A percentile compares a stretch with the other conserved stretches of the same genome.
phyloP scores from a whole-genome alignment of 2,797 vertebrate species.

The Ctenopoma kingsleyae region DNA sequence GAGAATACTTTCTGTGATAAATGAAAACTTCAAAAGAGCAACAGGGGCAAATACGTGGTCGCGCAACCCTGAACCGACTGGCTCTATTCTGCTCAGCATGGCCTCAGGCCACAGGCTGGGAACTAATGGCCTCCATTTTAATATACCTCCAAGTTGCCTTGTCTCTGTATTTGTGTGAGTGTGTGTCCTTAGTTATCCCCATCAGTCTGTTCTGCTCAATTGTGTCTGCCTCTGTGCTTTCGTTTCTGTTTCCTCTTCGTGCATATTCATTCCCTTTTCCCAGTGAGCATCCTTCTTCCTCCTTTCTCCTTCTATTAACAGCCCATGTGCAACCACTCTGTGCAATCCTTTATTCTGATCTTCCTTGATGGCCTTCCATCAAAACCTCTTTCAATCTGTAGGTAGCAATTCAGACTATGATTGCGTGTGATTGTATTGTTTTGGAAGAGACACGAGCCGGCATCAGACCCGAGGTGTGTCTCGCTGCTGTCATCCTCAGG shows the following conservation, averaged over 20 bases:
- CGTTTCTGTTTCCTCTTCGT: slow-evolving; percentile 35
- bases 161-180: slow-evolving; percentile 31
- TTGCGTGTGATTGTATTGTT: slow-evolving; percentile 74
- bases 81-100: slow-evolving; percentile 43
- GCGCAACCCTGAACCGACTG: slow-evolving; percentile 53
- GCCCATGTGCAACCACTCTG: slow-evolving; percentile 22
- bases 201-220: slow-evolving; percentile 57
- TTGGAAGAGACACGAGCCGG: slow-evolving; percentile 52
- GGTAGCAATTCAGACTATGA: slow-evolving; percentile 67
- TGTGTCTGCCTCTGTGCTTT: slow-evolving; percentile 45
- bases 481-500: slow-evolving; percentile 44
- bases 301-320: slow-evolving; percentile 49
- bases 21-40: slow-evolving; percentile 72
- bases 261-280: slow-evolving; percentile 11
- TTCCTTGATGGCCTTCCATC: slow-evolving; percentile 64
- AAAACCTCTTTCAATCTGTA: slow-evolving; percentile 71
- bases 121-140: slow-evolving; percentile 68
- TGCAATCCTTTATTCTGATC: slow-evolving; percentile 57
- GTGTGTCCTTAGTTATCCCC: slow-evolving; percentile 47
- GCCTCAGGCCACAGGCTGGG: slow-evolving; percentile 61
- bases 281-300: slow-evolving; percentile 18
- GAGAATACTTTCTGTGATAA: slow-evolving; percentile 55
- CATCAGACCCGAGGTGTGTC: slow-evolving; percentile 42
- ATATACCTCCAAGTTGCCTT: slow-evolving; percentile 57
- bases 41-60: slow-evolving; percentile 43